Percentiles rank a stretch among this genome's conserved stretches.
phyloP scores from a whole-genome alignment of 2,888 invertebrate genomes.

The Polydrusus cervinus region DNA sequence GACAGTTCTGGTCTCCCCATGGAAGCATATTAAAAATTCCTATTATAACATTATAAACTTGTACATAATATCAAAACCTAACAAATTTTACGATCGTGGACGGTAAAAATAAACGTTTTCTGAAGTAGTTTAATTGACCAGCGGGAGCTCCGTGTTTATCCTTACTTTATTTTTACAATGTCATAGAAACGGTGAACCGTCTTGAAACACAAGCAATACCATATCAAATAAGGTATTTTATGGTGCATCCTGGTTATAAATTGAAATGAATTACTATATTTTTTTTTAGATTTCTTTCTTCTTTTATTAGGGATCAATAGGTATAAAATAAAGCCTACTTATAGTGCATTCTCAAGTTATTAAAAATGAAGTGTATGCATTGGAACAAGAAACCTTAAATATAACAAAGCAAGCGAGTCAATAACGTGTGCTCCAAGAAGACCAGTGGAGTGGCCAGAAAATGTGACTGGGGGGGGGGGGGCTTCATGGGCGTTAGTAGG shows the following conservation, averaged over 20 bases:
- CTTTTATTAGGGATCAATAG: not conserved
- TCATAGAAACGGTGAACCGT: constrained; percentile 28
- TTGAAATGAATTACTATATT: constrained; percentile 3
- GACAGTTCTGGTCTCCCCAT: not conserved
- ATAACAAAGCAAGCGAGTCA: too few relatives aligned
- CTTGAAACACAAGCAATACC: constrained; percentile 14
- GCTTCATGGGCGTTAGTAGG: too few relatives aligned
- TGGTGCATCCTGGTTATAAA: constrained; percentile 15
- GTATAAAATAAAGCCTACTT: too few relatives aligned
- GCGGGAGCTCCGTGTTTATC: constrained; percentile 36
- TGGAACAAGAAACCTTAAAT: too few relatives aligned
- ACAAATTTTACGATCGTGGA: constrained; percentile 42
- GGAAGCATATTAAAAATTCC: constrained; percentile 18
- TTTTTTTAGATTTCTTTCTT: not conserved
- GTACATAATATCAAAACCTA: constrained; percentile 44
- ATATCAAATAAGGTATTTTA: constrained; percentile 18
- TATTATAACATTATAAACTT: constrained; percentile 47
- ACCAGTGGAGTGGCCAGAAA: too few relatives aligned
- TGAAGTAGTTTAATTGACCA: constrained; percentile 53
- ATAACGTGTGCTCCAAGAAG: too few relatives aligned
- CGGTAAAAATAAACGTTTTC: constrained; percentile 45
- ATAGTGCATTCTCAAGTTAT: too few relatives aligned
- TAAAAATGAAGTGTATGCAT: too few relatives aligned
- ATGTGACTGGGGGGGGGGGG: too few relatives aligned
- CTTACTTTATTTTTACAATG: constrained; percentile 38